Percentiles rank a stretch among this genome's conserved stretches.
These are phyloP conservation scores for Sarcophaga peregrina DNA, from an alignment of 1,140 invertebrate species.

Conservation along the genomic window DNA sequence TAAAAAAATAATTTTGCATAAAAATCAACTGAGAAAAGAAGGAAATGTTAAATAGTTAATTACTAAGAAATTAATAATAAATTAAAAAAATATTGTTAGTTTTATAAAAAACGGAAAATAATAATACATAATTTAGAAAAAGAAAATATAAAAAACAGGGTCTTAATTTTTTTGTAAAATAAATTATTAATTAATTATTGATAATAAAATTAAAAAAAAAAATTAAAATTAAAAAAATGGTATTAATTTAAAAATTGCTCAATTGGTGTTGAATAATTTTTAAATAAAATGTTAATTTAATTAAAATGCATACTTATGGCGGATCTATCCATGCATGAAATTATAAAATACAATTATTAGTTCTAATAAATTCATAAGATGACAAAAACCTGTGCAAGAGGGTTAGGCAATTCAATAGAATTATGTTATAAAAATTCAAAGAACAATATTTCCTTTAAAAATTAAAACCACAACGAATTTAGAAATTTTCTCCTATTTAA, in stretches of 20 bases:
- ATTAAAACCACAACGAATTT: too few relatives aligned
- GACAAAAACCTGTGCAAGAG: too few relatives aligned
- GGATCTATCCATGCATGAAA: too few relatives aligned
- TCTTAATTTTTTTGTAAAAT: conserved; percentile 18
- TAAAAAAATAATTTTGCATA: not conserved
- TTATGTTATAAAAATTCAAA: too few relatives aligned
- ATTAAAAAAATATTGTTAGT: not conserved
- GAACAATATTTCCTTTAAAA: too few relatives aligned
- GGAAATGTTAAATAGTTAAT: conserved; percentile 5
- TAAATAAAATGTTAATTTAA: not conserved
- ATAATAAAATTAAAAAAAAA: not conserved
- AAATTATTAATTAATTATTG: not conserved
- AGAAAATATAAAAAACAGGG: not conserved
- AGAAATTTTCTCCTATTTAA: too few relatives aligned
- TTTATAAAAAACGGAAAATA: conserved; percentile 2
- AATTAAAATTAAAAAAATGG: not conserved
- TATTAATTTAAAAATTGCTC: not conserved
- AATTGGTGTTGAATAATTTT: not conserved
- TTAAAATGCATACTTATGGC: not conserved
- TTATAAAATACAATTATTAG: too few relatives aligned
- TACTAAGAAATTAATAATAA: not conserved
- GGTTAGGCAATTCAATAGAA: too few relatives aligned
- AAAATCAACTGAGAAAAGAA: too few relatives aligned
- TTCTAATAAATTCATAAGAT: too few relatives aligned
- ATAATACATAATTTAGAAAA: not conserved